Percentiles rank a stretch among this genome's conserved stretches.
These are phyloP conservation scores for Caenorhabditis sulstoni DNA, from an alignment of 2,888 invertebrate species.

Conservation along the genomic window DNA sequence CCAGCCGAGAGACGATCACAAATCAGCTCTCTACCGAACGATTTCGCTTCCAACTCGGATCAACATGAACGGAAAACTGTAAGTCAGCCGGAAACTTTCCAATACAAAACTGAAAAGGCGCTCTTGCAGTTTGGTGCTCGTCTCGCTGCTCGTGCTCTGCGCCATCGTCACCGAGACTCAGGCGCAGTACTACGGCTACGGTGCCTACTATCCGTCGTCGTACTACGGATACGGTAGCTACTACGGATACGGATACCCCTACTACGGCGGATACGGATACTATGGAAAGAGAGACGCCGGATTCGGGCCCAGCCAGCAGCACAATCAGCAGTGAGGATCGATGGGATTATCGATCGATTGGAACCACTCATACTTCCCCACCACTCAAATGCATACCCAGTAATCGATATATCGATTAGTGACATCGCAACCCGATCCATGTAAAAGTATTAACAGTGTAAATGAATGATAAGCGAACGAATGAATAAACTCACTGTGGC, in stretches of 20 bases:
- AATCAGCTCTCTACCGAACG: too few relatives aligned
- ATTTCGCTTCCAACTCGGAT: not conserved
- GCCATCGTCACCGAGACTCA: constrained; percentile 52
- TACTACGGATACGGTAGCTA: constrained; percentile 54
- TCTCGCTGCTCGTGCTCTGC: constrained; percentile 58
- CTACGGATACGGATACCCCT: constrained; percentile 46
- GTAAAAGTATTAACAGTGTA: too few relatives aligned
- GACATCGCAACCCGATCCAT: too few relatives aligned
- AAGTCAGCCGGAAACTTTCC: constrained; percentile 9
- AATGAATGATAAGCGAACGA: constrained; percentile 8
- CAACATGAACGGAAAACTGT: constrained; percentile 56
- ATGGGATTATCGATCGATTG: constrained; percentile 1
- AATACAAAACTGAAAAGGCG: too few relatives aligned
- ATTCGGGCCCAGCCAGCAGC: constrained; percentile 50
- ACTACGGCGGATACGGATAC: constrained; percentile 56
- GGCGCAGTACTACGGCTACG: constrained; percentile 56
- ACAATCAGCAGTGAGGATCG: constrained; percentile 53
- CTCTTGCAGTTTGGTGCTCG: constrained; percentile 57
- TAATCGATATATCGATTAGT: too few relatives aligned
- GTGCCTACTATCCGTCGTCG: constrained; percentile 45
- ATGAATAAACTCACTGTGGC: constrained; percentile 73
- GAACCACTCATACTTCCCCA: not conserved
- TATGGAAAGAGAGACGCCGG: constrained; percentile 63
- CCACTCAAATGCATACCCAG: too few relatives aligned
- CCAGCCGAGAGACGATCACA: too few relatives aligned